Evolutionary conservation across 2,113 vertebrate species (phyloP), one percentile per base, ranked within the genome.

Genomic region (Syngnathus typhle): DNA sequence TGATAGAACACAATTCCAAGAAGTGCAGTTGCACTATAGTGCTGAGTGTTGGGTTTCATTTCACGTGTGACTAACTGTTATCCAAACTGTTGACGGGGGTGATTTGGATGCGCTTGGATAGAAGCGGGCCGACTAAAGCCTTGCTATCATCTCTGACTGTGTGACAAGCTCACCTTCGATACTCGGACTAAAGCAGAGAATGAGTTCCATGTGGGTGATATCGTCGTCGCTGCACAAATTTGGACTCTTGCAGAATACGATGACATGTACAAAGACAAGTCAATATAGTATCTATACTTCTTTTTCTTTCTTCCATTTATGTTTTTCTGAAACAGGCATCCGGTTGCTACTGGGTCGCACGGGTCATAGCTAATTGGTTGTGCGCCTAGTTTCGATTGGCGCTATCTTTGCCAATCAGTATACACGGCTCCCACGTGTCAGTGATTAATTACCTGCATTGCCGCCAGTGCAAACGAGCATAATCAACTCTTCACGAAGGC

Each of bases 361-460:
- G 62, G 77, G 73, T 79, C 71, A 80, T 69, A 54, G 60, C 66
- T 80, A 78, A 82, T 78, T 76, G 73, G 65, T 54, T 73, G 72
- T 77, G 46, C 11, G 59, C 68, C 64, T 75, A 1, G 0, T 65
- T 67, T 67, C 23, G 70, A 84, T 85, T 78, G 78, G 77, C 74
- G 67, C 58, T 46, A 71, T 79, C 47, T 72, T 69, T 68, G 49
- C 80, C 79, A 84, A 81, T 83, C 74, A 77, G 72, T 74, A 74
- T 2, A 63, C 64, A 27, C 44, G 13, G 72, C 78, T 72, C 60
- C 75, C 56, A 74, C 72, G 84, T 88, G 84, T 88, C 87, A 83
- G 78, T 90, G 88, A 90, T 90, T 89, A 87, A 90, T 89, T 84
- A 85, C 85, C 80, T 84, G 82, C 67, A n/a, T 85, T 69, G 78